Base-by-base conservation (phyloP, 2,888 invertebrate species). In the Phorcus lineatus region DNA sequence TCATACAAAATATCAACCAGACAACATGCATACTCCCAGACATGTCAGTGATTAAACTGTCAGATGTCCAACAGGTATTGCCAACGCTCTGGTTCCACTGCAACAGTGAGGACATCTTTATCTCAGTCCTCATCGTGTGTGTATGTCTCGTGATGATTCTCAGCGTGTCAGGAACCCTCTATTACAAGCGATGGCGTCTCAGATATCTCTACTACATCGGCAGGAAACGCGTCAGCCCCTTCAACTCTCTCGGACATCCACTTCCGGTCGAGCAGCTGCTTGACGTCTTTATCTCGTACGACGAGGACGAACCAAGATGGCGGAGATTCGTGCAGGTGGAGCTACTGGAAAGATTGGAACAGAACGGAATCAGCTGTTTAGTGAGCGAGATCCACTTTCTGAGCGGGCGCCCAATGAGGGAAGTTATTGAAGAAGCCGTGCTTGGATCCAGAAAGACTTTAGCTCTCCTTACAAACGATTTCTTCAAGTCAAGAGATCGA, bases 181-280 rank as follows among this genome's bases (percentile, higher is more conserved):
- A 77, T 36, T 77, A 77, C 66, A 77, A 66, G 19, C 62, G 77
- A 17, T 77, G 77, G 77, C 57, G 36, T 7, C 52, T 77, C 7
- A 66, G 77, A 28, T 77, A 77, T 11, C 66, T 77, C 28, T 77
- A 77, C 66, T 77, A 77, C 77, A 66, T 62, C 17, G 77, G 77
- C 3, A 57, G 62, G 7, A 40, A 52, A 13, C 77, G 77, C 7
- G 22, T 66, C 28, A 57, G 62, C 22, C 66, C 62, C n/a, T 66
- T 66, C 28, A 62, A 77, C 66, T 31, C 47, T 24, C 9, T 22
- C n/a, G 62, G 62, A 4, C 47, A 66, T 47, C 28, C n/a, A 17
- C 28, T n/a, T 28, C 16, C 36, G 13, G 47, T 28, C 47, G n/a
- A 47, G 16, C 47, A 24, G 52, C 19, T 77, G 62, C 31, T 31